Evolutionary conservation across 2,113 vertebrate species (phyloP).

Genomic region (Dascyllus trimaculatus): DNA sequence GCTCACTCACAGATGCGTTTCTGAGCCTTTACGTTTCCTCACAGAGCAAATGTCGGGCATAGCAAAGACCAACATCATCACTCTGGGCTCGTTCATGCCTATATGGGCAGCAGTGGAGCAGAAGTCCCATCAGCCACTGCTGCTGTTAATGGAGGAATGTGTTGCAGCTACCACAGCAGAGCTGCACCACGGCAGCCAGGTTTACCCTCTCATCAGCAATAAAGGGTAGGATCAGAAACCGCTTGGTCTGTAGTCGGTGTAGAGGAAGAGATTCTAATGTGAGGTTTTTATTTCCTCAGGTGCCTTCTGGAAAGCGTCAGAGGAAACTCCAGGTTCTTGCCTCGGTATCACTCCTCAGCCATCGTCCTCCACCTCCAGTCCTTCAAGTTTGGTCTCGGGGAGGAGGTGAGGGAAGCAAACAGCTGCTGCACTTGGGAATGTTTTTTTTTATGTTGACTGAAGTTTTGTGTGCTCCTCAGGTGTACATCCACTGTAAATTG

Average conservation of each 20-base stretch:
- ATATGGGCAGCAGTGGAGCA: conserved; percentile 82
- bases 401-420: conserved; percentile 58
- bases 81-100: conserved; percentile 83
- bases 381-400: conserved; percentile 72
- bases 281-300: conserved; percentile 47
- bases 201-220: conserved; percentile 82
- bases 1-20: fast-evolving
- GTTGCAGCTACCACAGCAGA: conserved; percentile 70
- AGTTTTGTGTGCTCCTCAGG: conserved; percentile 62
- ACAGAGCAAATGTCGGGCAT: conserved; percentile 76
- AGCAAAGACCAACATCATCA: conserved; percentile 67
- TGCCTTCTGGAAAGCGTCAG: conserved; percentile 82
- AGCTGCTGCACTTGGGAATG: fast-evolving
- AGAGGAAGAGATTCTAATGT: neutral
- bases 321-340: conserved; percentile 78
- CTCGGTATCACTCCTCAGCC: conserved; percentile 70
- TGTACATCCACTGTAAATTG: conserved; percentile 85
- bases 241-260: fast-evolving
- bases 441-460: neutral
- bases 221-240: conserved; percentile 74
- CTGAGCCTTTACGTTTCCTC: neutral
- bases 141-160: conserved; percentile 85
- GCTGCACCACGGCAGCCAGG: conserved; percentile 41
- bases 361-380: conserved; percentile 81
- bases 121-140: conserved; percentile 81